Base-by-base conservation (phyloP, 1,140 invertebrate genomes). In the Drosophila albomicans region DNA sequence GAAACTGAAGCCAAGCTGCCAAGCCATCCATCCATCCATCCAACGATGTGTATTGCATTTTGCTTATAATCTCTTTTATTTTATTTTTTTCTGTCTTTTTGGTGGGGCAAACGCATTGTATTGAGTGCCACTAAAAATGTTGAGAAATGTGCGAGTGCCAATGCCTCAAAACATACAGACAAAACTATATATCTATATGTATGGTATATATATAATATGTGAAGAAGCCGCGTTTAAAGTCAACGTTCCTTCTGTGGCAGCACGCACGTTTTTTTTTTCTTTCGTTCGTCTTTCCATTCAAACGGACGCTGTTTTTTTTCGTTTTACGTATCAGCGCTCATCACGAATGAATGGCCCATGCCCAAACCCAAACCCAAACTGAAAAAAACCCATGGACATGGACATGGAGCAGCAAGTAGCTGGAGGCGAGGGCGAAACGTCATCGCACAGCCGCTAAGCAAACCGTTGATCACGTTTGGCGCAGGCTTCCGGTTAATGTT, bases 401-500 rank as follows among this genome's bases (percentile, higher is more conserved):
- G 46, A 66, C 79, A 46, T 67, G 82, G 71, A 52, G 80, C 51
- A 66, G 48, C 48, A 49, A 57, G 73, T 75, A 75, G 79, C 75
- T 74, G 72, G 48, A 74, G 75, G 61, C 69, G 58, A 61, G 63
- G 75, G 62, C 63, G 68, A 77, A 25, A 16, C 32, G 54, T 61
- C 7, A n/a, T 54, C 57, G 57, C 63, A 82, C 67, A 91, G 88
- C 89, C 89, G 81, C 90, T 78, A 72, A 86, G 66, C 81, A 68
- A 91, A 90, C 90, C 65, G 86, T 88, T 91, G 90, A 91, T 91
- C 90, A 91, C 90, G 86, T 91, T 91, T 91, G 90, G 90, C 86
- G 86, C 82, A 91, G 90, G 90, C 90, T 91, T 91, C 90, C 90
- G 90, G 90, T 91, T 91, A 90, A 91, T 89, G 82, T 46, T 38